A percentile compares a stretch with the other conserved stretches of the same genome.
phyloP scores from a whole-genome alignment of 2,888 invertebrate species.

The Tenthredo amoena region DNA sequence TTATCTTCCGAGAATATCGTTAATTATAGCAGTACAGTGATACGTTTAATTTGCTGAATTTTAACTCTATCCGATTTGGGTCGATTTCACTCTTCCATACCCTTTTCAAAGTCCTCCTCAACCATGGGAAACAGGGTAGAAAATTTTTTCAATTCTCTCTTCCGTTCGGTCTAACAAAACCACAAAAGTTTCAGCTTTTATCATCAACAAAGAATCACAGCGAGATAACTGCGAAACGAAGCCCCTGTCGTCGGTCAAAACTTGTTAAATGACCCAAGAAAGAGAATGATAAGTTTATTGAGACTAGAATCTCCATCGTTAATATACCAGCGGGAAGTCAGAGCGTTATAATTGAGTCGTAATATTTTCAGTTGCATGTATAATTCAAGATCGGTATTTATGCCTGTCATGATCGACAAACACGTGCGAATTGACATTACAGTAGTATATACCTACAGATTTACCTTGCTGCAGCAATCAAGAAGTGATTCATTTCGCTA shows the following conservation, averaged over 20 bases:
- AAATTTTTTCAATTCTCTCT: neutral
- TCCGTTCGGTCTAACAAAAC: neutral
- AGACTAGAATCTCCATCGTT: neutral
- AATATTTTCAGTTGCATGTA: constrained; percentile 22
- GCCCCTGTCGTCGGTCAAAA: too few relatives aligned
- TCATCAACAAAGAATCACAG: neutral
- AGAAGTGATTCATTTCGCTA: constrained; percentile 33
- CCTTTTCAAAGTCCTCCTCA: neutral
- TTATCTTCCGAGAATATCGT: constrained; percentile 18
- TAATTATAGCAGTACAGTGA: neutral
- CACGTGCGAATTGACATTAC: neutral
- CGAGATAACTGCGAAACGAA: neutral
- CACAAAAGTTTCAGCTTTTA: neutral
- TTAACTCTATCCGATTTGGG: constrained; percentile 47
- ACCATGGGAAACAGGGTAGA: neutral
- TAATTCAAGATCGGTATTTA: constrained; percentile 4
- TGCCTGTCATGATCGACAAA: constrained; percentile 37
- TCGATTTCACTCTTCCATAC: constrained; percentile 25
- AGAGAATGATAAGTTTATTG: too few relatives aligned
- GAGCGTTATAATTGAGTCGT: constrained; percentile 7
- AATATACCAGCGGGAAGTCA: neutral
- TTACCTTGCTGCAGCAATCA: neutral
- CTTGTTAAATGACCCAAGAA: too few relatives aligned
- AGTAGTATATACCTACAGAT: neutral
- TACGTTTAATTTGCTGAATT: constrained; percentile 39